Conservation (phyloP, 2,888 invertebrate species). For the Nomada ferruginata region DNA sequence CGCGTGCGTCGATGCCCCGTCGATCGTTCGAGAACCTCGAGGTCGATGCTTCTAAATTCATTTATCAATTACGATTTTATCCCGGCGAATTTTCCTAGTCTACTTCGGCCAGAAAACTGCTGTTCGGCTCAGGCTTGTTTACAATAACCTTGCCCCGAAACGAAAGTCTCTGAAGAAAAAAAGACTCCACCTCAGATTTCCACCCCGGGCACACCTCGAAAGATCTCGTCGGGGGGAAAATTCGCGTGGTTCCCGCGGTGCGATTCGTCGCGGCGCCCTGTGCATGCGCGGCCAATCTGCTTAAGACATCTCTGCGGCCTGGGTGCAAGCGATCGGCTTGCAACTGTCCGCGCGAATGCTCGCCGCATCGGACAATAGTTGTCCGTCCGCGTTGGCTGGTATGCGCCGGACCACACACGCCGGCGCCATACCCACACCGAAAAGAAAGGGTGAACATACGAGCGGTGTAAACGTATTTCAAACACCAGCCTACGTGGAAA, state of each 20-base stretch:
- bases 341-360: constrained; percentile 62
- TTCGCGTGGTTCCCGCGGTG: not conserved
- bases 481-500: constrained; percentile 81
- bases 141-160: too few species aligned
- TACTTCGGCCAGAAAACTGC: too few species aligned
- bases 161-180: too few species aligned
- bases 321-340: constrained; percentile 41
- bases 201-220: too few species aligned
- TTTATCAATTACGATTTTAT: too few species aligned
- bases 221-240: not conserved
- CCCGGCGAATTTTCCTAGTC: too few species aligned
- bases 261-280: constrained; percentile 6
- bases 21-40: too few species aligned
- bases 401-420: constrained; percentile 83
- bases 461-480: constrained; percentile 79
- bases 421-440: constrained; percentile 81
- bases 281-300: constrained; percentile 79
- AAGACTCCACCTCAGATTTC: too few species aligned
- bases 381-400: constrained; percentile 73
- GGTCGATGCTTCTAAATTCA: too few species aligned
- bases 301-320: constrained; percentile 79
- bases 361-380: constrained; percentile 76
- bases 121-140: too few species aligned
- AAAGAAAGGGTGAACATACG: constrained; percentile 77
- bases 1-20: constrained; percentile 16